Base-by-base conservation (phyloP, 1,140 invertebrate genomes). In the Bombus soroeensis region DNA sequence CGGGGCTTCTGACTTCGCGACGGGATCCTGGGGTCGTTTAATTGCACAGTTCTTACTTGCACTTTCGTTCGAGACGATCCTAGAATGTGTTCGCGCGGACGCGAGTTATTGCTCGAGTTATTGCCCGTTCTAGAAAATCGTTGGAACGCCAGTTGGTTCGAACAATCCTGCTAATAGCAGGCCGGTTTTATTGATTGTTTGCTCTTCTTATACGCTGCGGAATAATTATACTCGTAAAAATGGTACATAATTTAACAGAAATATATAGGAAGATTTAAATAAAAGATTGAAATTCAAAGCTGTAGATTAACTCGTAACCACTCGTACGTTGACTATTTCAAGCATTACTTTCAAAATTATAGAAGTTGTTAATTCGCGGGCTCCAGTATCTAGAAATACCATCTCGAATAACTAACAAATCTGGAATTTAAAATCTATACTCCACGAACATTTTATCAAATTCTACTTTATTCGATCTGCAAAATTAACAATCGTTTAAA, bases 81-180 rank as follows among this genome's bases (percentile, higher is more conserved):
- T 71, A 59, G 34, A 37, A 59, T 66, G 73, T 59, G 66, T 88
- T 71, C 43, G 37, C 68, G 64, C 73, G 81, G 66, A 78, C 59
- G 47, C 82, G 73, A 88, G 80, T 85, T 85, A 84, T 78, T 88
- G 68, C 68, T 78, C 82, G 77, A 88, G 80, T 85, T 85, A 84
- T 74, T 86, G 68, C 68, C 53, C 78, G 74, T 41, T 78, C 74
- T 41, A 83, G 74, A 78, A 78, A 78, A 83, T 83, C 82, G 47
- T 75, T 75, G 34, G 74, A 78, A 82, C 64, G 25, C 59, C 10
- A 64, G 47, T 3, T n/a, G 28, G 57, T n/a, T 66, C 15, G 9
- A 64, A 43, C 57, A 74, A 18, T 64, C 47, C 34, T 28, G 28
- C 3, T 34, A 75, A 64, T 47, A 18, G 43, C 13, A 18, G 25